phyloP scores from a whole-genome alignment of 2,113 vertebrate species.

The Malurus cyaneus region DNA sequence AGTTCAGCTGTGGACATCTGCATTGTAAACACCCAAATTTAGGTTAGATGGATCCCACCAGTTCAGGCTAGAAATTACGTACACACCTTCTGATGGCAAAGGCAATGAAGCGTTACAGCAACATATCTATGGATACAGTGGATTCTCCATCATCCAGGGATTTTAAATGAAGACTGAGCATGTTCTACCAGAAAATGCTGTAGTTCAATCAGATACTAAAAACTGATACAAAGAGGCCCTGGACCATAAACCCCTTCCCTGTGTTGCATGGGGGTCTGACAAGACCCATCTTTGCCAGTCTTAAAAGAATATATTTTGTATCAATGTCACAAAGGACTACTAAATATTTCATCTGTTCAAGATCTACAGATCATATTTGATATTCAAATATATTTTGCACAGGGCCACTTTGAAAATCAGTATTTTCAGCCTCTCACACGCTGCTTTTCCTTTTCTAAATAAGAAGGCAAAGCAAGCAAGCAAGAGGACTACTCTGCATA shows the following conservation, averaged over 20 bases:
- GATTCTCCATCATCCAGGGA: not conserved
- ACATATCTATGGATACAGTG: not conserved
- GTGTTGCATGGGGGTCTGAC: not conserved
- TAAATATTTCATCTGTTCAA: not conserved
- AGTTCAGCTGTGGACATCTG: not conserved
- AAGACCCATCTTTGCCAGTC: not conserved
- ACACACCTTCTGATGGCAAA: not conserved
- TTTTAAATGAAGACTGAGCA: conserved; percentile 8
- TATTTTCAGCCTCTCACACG: not conserved
- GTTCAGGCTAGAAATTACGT: not conserved
- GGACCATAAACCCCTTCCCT: not conserved
- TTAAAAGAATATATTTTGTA: not conserved
- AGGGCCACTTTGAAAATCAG: not conserved
- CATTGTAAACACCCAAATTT: not conserved
- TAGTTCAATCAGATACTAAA: not conserved
- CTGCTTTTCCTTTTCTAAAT: not conserved
- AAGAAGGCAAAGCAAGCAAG: not conserved
- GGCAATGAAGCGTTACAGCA: not conserved
- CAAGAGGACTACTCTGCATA: not conserved
- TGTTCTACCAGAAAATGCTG: not conserved
- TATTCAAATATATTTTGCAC: not conserved
- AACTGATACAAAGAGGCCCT: not conserved
- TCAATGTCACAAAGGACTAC: not conserved
- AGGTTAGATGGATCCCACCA: not conserved
- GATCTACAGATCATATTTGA: not conserved